Evolutionary conservation across 2,888 invertebrate species (phyloP), one percentile per base, ranked within the genome.

Genomic region (Agrotis exclamationis): DNA sequence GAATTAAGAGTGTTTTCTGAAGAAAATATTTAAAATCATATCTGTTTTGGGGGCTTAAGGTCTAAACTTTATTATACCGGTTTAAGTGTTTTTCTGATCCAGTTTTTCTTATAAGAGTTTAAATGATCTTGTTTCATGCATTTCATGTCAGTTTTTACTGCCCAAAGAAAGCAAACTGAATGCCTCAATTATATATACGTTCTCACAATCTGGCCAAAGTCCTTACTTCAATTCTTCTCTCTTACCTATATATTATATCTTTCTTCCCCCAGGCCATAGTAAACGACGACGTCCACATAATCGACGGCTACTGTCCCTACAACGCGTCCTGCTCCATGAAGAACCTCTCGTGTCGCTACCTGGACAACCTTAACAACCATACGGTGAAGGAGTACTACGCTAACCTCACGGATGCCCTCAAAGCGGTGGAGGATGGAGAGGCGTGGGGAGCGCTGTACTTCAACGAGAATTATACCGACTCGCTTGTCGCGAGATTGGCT

Each of bases 361-460:
- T 99, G 74, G 96, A 97, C 70, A 97, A 97, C 87, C 95, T 99
- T 66, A 97, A 97, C 88, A 97, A 97, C 85, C 95, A 97, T 78
- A 97, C 98, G 89, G 96, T 86, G 56, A 98, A 98, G 93, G 96
- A 93, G 66, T 93, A 97, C 93, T 98, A 98, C 93, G 94, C 96
- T 18, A 97, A 97, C 81, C 94, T 97, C 7, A 96, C 97, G 0
- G 94, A 96, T 0, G 99, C 99, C 0, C 95, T 97, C 70, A 92
- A 96, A 45, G 98, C 98, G 0, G 99, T 99, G 0, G 94, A 96
- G 48, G 93, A 93, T 2, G 99, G 99, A 0, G 96, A 98, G 33
- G 98, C 98, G 0, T 99, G 99, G 99, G 99, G 99, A 2, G 98
- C 98, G 13, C 92, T 99, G 9, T 98, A 98, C 89, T 98, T 99